Evolutionary conservation across 2,888 invertebrate genomes (phyloP).

Genomic region (Acholoe squamosa): DNA sequence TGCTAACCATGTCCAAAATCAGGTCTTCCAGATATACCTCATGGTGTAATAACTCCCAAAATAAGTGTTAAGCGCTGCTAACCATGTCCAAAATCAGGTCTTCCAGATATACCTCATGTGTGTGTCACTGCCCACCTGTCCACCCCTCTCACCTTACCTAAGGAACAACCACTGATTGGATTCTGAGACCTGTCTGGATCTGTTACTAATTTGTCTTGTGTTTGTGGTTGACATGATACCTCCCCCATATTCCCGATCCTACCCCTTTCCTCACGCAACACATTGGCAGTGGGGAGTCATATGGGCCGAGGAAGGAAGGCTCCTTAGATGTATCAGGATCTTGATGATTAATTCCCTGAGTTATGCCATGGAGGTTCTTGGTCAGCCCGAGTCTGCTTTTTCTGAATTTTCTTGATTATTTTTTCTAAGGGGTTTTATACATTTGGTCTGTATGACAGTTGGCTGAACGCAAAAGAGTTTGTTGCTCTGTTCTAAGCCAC

Average conservation of each 20-base stretch:
- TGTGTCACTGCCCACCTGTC: neutral
- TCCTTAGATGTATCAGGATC: neutral
- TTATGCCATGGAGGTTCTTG: too few species aligned
- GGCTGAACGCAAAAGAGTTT: too few species aligned
- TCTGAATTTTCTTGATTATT: too few species aligned
- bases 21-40: too few species aligned
- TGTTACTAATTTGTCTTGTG: constrained; percentile 28
- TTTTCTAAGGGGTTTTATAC: too few species aligned
- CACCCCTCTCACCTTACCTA: constrained; percentile 24
- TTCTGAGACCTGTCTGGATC: neutral
- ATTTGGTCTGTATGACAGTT: too few species aligned
- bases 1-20: too few species aligned
- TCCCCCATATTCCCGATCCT: neutral
- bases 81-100: too few species aligned
- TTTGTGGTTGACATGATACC: constrained; percentile 13
- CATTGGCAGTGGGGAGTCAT: neutral
- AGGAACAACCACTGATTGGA: neutral
- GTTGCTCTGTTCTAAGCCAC: too few species aligned
- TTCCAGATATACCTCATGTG: neutral
- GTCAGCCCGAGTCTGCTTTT: too few species aligned
- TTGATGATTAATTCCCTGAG: neutral
- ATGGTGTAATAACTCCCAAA: too few species aligned
- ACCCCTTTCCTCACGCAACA: neutral
- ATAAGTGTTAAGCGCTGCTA: too few species aligned
- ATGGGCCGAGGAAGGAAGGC: neutral